These are phyloP conservation scores for Dryobates pubescens DNA, from an alignment of 2,797 vertebrate species.

Conservation along the genomic window DNA sequence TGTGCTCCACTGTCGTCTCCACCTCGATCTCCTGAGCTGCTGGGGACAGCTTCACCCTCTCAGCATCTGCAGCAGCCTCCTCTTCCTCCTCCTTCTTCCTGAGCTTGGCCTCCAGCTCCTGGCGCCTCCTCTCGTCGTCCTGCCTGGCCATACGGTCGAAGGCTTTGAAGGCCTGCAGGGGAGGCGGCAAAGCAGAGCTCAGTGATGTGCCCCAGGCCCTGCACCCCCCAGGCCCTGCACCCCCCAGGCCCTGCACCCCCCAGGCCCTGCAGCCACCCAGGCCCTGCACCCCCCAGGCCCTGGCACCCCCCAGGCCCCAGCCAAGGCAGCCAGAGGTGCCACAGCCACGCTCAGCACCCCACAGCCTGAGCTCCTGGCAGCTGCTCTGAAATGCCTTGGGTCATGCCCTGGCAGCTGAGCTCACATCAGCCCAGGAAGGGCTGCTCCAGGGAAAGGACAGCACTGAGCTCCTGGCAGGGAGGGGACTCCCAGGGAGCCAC, in stretches of 20 bases:
- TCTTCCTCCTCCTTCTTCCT: constrained; percentile 74
- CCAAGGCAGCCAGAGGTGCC: background rate
- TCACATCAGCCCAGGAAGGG: background rate
- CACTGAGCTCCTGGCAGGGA: too few relatives aligned
- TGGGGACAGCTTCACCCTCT: constrained; percentile 78
- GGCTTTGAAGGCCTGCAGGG: constrained; percentile 84
- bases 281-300: fast-evolving
- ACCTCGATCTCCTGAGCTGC: constrained; percentile 74
- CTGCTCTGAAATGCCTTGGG: background rate
- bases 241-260: too few relatives aligned
- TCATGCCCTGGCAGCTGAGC: background rate
- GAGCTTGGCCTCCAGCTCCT: constrained; percentile 78
- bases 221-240: fast-evolving
- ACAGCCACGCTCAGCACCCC: fast-evolving
- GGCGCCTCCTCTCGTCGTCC: constrained; percentile 82
- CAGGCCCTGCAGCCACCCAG: too few relatives aligned
- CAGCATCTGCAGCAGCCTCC: constrained; percentile 25
- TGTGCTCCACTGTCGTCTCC: constrained; percentile 28
- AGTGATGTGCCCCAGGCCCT: too few relatives aligned
- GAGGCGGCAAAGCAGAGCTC: background rate
- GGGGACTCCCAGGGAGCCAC: fast-evolving
- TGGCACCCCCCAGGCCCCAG: too few relatives aligned
- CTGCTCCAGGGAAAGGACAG: too few relatives aligned
- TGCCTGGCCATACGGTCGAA: constrained; percentile 89
- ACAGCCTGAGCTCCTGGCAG: background rate